phyloP scores from a whole-genome alignment of 1,140 invertebrate genomes.

The Drosophila guanche region DNA sequence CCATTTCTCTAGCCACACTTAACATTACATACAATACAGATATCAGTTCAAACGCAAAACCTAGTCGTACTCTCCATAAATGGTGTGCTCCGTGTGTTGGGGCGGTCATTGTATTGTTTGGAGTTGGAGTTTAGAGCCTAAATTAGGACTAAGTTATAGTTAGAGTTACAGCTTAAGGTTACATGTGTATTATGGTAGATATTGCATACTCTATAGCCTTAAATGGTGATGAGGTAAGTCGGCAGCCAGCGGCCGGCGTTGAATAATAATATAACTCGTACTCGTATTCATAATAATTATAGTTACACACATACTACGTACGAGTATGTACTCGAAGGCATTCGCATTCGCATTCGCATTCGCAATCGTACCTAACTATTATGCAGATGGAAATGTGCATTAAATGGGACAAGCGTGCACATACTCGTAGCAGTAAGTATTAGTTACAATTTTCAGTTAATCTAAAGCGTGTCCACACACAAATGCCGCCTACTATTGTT shows the following conservation, averaged over 20 bases:
- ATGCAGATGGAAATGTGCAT: conserved; percentile 50
- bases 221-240: conserved; percentile 80
- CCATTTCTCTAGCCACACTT: too few relatives aligned
- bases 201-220: conserved; percentile 80
- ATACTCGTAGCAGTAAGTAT: conserved; percentile 51
- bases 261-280: conserved; percentile 60
- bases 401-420: conserved; percentile 65
- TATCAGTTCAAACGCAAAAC: conserved; percentile 72
- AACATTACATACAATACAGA: conserved; percentile 34
- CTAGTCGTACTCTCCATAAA: conserved; percentile 35
- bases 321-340: conserved; percentile 16
- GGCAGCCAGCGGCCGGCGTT: conserved; percentile 35
- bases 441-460: conserved; percentile 79
- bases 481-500: conserved; percentile 32
- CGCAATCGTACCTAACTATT: conserved; percentile 6
- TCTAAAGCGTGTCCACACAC: conserved; percentile 60
- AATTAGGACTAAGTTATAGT: conserved; percentile 48
- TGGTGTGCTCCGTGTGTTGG: conserved; percentile 38
- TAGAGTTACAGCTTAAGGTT: conserved; percentile 40
- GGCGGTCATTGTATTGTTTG: conserved; percentile 26
- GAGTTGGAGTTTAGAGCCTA: conserved; percentile 19
- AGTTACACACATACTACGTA: conserved; percentile 2
- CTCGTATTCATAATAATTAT: conserved; percentile 28
- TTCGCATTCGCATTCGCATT: conserved; percentile 2
- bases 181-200: conserved; percentile 26